Conservation (phyloP, 2,113 vertebrate species). For the Todiramphus saurophagus region DNA sequence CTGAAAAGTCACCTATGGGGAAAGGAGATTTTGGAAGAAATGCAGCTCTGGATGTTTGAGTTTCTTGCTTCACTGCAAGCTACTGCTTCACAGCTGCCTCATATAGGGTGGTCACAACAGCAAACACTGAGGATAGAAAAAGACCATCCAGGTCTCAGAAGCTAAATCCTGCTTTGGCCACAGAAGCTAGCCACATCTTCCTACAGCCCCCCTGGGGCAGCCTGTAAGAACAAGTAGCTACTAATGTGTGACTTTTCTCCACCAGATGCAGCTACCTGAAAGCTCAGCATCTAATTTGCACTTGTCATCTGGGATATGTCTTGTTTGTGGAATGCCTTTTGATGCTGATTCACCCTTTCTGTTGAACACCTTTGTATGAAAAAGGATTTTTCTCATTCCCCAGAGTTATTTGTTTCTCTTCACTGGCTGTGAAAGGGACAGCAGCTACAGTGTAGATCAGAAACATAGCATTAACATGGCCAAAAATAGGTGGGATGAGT, state of each 20-base stretch:
- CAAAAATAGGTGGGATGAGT: slow-evolving; percentile 1
- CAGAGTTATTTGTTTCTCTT: not conserved
- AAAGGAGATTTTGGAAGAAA: not conserved
- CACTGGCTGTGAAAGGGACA: not conserved
- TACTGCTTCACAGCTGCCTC: not conserved
- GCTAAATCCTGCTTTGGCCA: not conserved
- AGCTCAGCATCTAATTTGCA: not conserved
- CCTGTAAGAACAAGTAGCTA: not conserved
- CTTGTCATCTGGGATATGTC: not conserved
- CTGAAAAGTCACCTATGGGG: not conserved
- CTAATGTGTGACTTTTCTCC: not conserved
- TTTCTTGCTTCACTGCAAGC: not conserved
- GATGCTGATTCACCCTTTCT: not conserved
- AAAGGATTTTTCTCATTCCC: not conserved
- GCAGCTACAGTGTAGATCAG: not conserved
- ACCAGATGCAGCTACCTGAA: not conserved
- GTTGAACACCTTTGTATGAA: not conserved
- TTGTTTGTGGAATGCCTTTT: not conserved
- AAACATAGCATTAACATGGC: not conserved
- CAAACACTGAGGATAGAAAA: not conserved
- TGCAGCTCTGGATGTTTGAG: not conserved
- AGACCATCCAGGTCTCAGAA: not conserved
- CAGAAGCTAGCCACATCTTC: not conserved
- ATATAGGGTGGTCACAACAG: not conserved
- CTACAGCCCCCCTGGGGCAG: not conserved